These are phyloP conservation scores for Eulithis testata DNA, from an alignment of 2,888 invertebrate species.

Conservation along the genomic window DNA sequence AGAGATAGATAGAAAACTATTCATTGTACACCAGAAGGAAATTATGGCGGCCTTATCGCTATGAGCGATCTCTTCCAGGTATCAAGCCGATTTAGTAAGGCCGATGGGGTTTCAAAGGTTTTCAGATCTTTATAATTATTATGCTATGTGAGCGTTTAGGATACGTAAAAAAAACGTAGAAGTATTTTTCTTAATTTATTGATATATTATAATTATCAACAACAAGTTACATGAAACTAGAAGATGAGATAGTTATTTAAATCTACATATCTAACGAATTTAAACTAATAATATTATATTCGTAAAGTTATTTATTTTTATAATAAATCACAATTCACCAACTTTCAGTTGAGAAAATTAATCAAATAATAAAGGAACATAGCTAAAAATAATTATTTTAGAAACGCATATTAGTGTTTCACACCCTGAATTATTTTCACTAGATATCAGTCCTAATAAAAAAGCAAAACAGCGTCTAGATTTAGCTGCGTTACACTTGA, in stretches of 20 bases:
- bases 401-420: constrained; percentile 65
- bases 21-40: no score
- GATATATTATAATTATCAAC: constrained; percentile 75
- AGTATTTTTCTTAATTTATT: constrained; percentile 76
- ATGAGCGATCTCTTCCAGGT: no score
- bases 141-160: not conserved
- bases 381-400: constrained; percentile 57
- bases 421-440: constrained; percentile 59
- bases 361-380: constrained; percentile 75
- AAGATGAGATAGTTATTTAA: constrained; percentile 69
- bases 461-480: constrained; percentile 29
- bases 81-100: no score
- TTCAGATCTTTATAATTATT: no score
- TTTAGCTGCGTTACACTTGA: constrained; percentile 28
- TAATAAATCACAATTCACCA: constrained; percentile 81
- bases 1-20: no score
- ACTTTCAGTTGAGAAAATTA: constrained; percentile 80
- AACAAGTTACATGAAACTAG: constrained; percentile 78
- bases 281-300: constrained; percentile 71
- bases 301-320: constrained; percentile 68
- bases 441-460: constrained; percentile 41
- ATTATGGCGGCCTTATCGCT: no score
- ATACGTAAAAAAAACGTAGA: constrained; percentile 17
- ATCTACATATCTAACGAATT: constrained; percentile 72
- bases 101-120: no score